Conservation (phyloP, 2,113 vertebrate genomes). For the Jacana jacana region DNA sequence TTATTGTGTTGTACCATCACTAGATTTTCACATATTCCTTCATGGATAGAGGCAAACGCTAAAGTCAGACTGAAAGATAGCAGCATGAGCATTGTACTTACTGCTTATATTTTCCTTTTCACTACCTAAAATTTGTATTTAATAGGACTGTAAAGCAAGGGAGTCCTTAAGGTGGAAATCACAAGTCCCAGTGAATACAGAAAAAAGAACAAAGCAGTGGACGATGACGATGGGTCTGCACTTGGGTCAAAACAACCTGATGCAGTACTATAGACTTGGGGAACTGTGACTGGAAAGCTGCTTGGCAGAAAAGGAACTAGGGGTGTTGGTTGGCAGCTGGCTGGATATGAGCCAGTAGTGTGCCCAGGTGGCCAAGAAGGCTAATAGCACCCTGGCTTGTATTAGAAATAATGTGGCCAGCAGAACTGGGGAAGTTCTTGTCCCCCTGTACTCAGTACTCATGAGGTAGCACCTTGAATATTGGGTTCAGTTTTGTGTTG, state of each 20-base stretch:
- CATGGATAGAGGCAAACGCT: background rate
- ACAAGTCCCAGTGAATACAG: background rate
- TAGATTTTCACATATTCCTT: background rate
- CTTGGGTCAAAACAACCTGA: background rate
- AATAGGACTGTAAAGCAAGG: background rate
- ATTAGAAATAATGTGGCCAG: background rate
- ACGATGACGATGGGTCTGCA: background rate
- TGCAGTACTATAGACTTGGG: background rate
- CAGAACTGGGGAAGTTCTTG: rapidly evolving
- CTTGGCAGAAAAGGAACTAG: background rate
- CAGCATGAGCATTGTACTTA: background rate
- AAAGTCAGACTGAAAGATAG: background rate
- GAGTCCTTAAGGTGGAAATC: background rate
- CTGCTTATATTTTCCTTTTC: background rate
- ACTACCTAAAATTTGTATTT: background rate
- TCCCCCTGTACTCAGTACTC: rapidly evolving
- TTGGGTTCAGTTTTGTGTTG: background rate
- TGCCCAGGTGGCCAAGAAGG: background rate
- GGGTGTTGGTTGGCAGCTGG: rapidly evolving
- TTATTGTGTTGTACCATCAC: background rate
- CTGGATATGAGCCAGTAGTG: background rate
- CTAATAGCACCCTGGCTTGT: background rate
- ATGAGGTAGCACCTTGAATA: rapidly evolving
- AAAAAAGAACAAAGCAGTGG: background rate
- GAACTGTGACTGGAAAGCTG: background rate